Conservation (phyloP, 2,797 vertebrate species). For the Sebastes steindachneri region DNA sequence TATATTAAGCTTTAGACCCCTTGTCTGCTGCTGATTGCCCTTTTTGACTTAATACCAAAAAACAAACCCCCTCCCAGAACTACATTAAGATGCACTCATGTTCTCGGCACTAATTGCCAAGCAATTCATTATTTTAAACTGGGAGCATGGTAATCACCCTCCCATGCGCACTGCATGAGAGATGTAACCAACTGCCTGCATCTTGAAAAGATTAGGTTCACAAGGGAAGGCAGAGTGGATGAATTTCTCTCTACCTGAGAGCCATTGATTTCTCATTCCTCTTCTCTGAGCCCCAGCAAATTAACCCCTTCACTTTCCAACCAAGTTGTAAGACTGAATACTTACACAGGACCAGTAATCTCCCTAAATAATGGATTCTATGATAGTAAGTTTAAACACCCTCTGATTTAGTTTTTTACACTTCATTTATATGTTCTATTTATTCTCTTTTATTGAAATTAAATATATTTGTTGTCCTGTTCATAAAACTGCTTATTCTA, state of each 20-base stretch:
- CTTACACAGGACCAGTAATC: background rate
- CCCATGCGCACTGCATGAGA: constrained; percentile 23
- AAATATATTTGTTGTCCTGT: background rate
- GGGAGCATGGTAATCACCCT: constrained; percentile 41
- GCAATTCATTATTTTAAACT: constrained; percentile 59
- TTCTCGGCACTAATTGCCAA: constrained; percentile 37
- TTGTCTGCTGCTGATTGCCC: background rate
- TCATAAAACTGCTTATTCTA: background rate
- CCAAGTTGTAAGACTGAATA: background rate
- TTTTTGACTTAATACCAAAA: constrained; percentile 10
- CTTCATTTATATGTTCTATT: background rate
- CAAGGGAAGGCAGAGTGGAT: constrained; percentile 38
- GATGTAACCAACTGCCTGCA: constrained; percentile 46
- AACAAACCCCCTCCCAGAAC: constrained; percentile 8
- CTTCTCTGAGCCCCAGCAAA: constrained; percentile 14
- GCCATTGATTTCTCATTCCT: constrained; percentile 50
- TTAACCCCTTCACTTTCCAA: constrained; percentile 34
- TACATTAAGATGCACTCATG: constrained; percentile 21
- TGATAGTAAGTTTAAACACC: background rate
- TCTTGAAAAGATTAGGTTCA: constrained; percentile 55
- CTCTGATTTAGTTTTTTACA: background rate
- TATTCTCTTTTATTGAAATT: background rate
- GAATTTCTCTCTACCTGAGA: constrained; percentile 41
- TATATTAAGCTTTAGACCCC: constrained; percentile 7
- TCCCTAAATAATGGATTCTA: background rate